Base-by-base conservation (phyloP, 2,888 invertebrate species). In the Hyles lineata region DNA sequence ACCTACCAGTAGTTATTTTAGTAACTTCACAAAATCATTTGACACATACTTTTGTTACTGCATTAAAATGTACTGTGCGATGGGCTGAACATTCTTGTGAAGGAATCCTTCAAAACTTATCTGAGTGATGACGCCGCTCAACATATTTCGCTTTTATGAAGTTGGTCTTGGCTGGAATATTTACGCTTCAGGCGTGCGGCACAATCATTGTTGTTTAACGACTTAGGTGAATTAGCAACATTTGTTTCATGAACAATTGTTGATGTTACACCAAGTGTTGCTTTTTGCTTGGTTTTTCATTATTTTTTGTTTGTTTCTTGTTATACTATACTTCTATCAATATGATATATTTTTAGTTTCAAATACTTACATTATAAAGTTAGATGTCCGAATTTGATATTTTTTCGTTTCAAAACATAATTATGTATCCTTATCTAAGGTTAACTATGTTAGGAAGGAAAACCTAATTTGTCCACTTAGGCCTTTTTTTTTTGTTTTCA, bases 71-170 rank as follows among this genome's bases (percentile, higher is more conserved):
- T 15, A 71, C 67, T 71, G 71, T 25, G 21, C 2, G 15, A 52
- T 71, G 62, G 19, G 67, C 77, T 78, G 77, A 77, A 77, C 78
- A 79, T 80, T 77, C 78, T 79, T 82, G 62, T 32, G 29, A 67
- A 72, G 70, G 74, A 75, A 76, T 77, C 75, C 76, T 76, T 83
- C 82, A 79, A 83, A 85, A 89, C 85, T 87, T 87, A 81, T 85
- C 82, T 87, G 82, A 85, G 83, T 79, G 87, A 89, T 89, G 89
- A 88, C 80, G 82, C 75, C 80, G 83, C 80, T 79, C 77, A 79
- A 86, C 86, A 88, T 85, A 86, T 87, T 88, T 86, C 77, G 78
- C 81, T 82, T 83, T 87, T 85, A 87, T 86, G 84, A 85, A 86
- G 82, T 85, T 85, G 77, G 71, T 74, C 74, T 77, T 74, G 71